Evolutionary conservation across 2,113 vertebrate genomes (phyloP).

Genomic region (Grus americana): DNA sequence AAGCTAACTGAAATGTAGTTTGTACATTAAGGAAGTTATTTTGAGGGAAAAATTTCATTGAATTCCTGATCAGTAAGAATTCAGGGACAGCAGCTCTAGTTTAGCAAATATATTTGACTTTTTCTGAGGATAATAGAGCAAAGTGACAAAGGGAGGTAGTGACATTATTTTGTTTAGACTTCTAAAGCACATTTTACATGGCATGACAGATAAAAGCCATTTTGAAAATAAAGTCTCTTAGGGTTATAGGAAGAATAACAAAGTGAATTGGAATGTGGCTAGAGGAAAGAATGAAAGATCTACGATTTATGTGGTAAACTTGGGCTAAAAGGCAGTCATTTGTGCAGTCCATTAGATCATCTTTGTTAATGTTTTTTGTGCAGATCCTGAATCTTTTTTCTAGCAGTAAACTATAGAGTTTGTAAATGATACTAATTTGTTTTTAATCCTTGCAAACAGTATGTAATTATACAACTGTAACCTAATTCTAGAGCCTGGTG

Average conservation of each 20-base stretch:
- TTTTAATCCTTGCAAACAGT: neutral
- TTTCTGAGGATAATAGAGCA: conserved; percentile 21
- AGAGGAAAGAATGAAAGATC: neutral
- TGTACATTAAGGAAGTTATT: neutral
- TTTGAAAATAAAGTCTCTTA: conserved; percentile 50
- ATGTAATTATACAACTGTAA: neutral
- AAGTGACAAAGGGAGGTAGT: conserved; percentile 3
- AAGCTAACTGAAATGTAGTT: neutral
- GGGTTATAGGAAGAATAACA: conserved; percentile 14
- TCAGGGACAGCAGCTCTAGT: neutral
- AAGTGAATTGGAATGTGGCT: conserved; percentile 17
- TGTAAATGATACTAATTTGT: neutral
- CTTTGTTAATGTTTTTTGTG: conserved; percentile 43
- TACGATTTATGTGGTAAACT: neutral
- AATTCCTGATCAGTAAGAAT: neutral
- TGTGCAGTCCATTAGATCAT: neutral
- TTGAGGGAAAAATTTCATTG: neutral
- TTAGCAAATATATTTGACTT: conserved; percentile 37
- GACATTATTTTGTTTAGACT: conserved; percentile 64
- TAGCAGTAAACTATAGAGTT: neutral
- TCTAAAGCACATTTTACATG: conserved; percentile 58
- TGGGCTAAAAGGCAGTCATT: neutral
- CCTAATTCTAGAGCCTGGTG: neutral
- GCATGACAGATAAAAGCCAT: conserved; percentile 53
- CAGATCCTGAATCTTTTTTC: neutral